phyloP scores from a whole-genome alignment of 2,888 invertebrate genomes.

The Tachina lurida region DNA sequence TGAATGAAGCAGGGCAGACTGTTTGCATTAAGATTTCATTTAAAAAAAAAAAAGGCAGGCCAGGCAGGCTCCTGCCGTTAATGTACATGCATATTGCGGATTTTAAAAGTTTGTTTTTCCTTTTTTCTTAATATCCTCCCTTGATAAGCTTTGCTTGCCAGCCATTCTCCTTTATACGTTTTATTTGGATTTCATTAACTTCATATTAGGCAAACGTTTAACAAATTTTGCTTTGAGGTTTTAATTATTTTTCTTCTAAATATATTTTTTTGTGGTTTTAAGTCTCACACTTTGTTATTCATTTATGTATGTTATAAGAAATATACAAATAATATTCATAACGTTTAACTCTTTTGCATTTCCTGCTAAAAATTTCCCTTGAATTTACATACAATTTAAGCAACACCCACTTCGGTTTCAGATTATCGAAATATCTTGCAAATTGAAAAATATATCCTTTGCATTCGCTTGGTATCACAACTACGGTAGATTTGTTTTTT shows the following conservation, averaged over 20 bases:
- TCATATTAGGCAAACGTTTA: slow-evolving; percentile 43
- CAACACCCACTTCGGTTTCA: slow-evolving; percentile 61
- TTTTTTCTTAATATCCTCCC: slow-evolving; percentile 36
- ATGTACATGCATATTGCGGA: not conserved
- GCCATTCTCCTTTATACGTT: slow-evolving; percentile 15
- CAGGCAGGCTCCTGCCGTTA: slow-evolving; percentile 8
- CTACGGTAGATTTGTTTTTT: slow-evolving; percentile 31
- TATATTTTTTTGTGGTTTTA: slow-evolving; percentile 24
- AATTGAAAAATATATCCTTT: not conserved
- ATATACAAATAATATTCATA: too few species aligned
- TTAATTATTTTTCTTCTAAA: slow-evolving; percentile 56
- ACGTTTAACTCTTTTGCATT: slow-evolving; percentile 35
- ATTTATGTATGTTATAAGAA: not conserved
- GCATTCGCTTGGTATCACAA: slow-evolving; percentile 42
- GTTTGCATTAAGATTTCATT: slow-evolving; percentile 25
- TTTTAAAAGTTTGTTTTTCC: slow-evolving; percentile 40
- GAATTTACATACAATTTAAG: slow-evolving; percentile 29
- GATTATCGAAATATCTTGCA: slow-evolving; percentile 29
- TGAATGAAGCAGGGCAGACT: not conserved
- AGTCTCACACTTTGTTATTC: slow-evolving; percentile 23
- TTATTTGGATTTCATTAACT: slow-evolving; percentile 61
- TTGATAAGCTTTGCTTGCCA: not conserved
- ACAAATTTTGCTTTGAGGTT: slow-evolving; percentile 55
- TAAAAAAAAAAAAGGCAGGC: not conserved
- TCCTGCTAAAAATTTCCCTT: not conserved